phyloP scores from a whole-genome alignment of 2,113 vertebrate species.

The Anthoscopus minutus region DNA sequence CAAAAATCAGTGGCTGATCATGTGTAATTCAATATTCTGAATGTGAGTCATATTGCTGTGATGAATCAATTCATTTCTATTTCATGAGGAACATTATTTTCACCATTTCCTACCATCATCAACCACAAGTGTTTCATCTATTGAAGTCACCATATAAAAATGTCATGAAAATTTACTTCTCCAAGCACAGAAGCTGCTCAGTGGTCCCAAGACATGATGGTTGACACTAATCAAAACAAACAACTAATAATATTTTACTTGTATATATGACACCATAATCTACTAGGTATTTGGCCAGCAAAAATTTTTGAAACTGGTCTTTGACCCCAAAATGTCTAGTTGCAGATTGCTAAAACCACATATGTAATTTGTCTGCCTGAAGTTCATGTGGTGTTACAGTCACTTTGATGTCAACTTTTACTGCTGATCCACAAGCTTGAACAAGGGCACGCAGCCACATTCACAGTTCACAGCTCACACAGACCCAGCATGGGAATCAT shows the following conservation, averaged over 20 bases:
- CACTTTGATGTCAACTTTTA: not conserved
- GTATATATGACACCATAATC: not conserved
- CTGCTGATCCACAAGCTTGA: not conserved
- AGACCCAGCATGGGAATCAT: not conserved
- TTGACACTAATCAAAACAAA: not conserved
- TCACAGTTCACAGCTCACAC: not conserved
- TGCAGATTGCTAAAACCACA: not conserved
- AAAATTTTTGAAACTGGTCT: not conserved
- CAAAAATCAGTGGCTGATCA: not conserved
- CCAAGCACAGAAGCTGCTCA: not conserved
- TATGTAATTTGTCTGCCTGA: not conserved
- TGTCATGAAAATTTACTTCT: not conserved
- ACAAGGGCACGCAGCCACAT: not conserved
- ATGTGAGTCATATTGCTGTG: not conserved
- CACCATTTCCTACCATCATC: not conserved
- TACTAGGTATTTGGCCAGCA: not conserved
- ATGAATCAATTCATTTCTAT: not conserved
- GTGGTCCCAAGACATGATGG: not conserved
- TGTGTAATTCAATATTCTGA: not conserved
- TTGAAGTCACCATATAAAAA: not conserved
- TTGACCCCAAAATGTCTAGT: not conserved
- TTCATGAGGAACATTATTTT: not conserved
- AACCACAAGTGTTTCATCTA: not conserved
- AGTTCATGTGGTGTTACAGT: not conserved
- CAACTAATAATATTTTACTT: not conserved